phyloP scores from a whole-genome alignment of 2,888 invertebrate genomes.

The Auanema freiburgensis region DNA sequence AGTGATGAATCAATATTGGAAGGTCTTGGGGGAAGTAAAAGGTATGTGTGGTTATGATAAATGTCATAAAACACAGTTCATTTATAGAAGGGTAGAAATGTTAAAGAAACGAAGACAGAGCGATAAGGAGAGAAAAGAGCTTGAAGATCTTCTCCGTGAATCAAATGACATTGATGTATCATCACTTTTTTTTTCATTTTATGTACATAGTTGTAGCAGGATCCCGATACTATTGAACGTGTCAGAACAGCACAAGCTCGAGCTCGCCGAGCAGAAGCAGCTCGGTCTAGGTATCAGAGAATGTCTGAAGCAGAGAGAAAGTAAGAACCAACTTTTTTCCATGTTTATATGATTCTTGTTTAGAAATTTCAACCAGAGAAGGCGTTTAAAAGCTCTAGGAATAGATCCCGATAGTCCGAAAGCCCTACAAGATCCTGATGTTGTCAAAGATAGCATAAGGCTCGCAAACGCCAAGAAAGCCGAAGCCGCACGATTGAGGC shows the following conservation, averaged over 20 bases:
- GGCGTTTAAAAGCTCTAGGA: slow-evolving; percentile 36
- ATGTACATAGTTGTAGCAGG: slow-evolving; percentile 4
- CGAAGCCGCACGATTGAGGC: slow-evolving; percentile 42
- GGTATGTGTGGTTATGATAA: too few relatives aligned
- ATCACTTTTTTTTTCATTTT: neutral
- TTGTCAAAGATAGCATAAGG: slow-evolving; percentile 14
- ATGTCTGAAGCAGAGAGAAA: slow-evolving; percentile 44
- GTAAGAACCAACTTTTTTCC: slow-evolving; percentile 10
- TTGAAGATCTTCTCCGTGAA: slow-evolving; percentile 19
- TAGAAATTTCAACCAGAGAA: slow-evolving; percentile 35
- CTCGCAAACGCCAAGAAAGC: slow-evolving; percentile 41
- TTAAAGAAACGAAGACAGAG: slow-evolving; percentile 18
- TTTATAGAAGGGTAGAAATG: slow-evolving; percentile 8
- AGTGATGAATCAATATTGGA: too few relatives aligned
- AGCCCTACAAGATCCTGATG: slow-evolving; percentile 3
- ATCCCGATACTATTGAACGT: slow-evolving; percentile 7
- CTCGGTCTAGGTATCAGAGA: slow-evolving; percentile 55
- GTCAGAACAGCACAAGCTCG: slow-evolving; percentile 16
- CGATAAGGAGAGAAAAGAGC: slow-evolving; percentile 20
- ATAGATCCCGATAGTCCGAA: slow-evolving; percentile 27
- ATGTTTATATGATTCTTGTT: neutral
- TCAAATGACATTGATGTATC: slow-evolving; percentile 16
- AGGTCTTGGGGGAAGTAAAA: too few relatives aligned
- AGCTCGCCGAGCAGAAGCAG: slow-evolving; percentile 53
- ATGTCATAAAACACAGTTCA: too few relatives aligned